A percentile compares a stretch with the other conserved stretches of the same genome.
These are phyloP conservation scores for Triplophysa yarkandensis DNA, from an alignment of 2,797 vertebrate genomes.

Conservation along the genomic window DNA sequence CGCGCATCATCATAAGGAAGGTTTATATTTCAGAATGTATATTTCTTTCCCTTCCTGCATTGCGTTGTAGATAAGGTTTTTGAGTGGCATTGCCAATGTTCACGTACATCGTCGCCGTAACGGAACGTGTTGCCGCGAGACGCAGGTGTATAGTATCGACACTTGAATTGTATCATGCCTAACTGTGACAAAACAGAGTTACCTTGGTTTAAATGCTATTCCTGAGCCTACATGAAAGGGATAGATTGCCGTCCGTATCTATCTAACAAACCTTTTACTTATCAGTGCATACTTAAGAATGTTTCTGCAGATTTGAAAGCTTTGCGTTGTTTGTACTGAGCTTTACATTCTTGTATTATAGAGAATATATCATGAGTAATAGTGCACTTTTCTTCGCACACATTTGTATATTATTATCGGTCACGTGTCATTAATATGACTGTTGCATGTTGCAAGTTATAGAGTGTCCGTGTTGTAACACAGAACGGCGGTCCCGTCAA, in stretches of 20 bases:
- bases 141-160: conserved; percentile 63
- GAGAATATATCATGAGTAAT: conserved; percentile 30
- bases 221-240: conserved; percentile 60
- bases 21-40: conserved; percentile 4
- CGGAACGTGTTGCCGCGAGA: neutral
- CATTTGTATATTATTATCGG: conserved; percentile 46
- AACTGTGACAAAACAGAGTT: conserved; percentile 61
- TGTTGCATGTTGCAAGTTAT: conserved; percentile 59
- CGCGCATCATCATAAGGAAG: conserved; percentile 3
- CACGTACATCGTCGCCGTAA: neutral
- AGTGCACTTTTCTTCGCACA: conserved; percentile 24
- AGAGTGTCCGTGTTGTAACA: conserved; percentile 48
- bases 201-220: conserved; percentile 60
- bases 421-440: conserved; percentile 52
- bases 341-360: conserved; percentile 36
- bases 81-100: conserved; percentile 55
- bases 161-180: conserved; percentile 71
- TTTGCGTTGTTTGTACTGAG: conserved; percentile 41
- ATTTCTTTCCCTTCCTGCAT: conserved; percentile 51
- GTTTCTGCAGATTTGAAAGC: conserved; percentile 36
- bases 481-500: conserved; percentile 57
- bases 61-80: conserved; percentile 55
- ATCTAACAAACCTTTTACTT: conserved; percentile 29
- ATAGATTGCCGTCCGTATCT: conserved; percentile 21
- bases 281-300: conserved; percentile 38